Evolutionary conservation across 2,113 vertebrate species (phyloP).

Genomic region (Forbesichthys agassizii): DNA sequence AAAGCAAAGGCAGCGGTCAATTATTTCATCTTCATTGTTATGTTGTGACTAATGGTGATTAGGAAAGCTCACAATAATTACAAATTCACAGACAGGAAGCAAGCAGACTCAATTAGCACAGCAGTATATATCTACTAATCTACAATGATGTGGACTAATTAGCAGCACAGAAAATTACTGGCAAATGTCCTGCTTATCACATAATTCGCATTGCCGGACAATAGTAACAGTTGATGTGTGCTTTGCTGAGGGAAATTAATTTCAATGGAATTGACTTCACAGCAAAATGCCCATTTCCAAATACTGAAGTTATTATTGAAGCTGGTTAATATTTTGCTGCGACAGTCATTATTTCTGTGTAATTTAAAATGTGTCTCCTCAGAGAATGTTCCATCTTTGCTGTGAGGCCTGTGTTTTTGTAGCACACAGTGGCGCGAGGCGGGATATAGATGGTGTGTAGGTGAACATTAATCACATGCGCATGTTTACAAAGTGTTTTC

Average conservation of each 20-base stretch:
- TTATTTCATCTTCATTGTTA: constrained; percentile 59
- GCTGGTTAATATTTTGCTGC: constrained; percentile 41
- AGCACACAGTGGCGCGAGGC: constrained; percentile 35
- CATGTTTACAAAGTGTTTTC: constrained; percentile 61
- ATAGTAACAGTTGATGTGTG: constrained; percentile 30
- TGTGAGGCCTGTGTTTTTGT: constrained; percentile 32
- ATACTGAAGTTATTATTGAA: constrained; percentile 39
- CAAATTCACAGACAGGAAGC: constrained; percentile 54
- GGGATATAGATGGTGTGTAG: constrained; percentile 51
- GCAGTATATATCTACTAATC: constrained; percentile 63
- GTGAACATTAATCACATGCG: constrained; percentile 65
- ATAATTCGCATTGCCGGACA: constrained; percentile 50
- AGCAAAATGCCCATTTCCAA: constrained; percentile 23
- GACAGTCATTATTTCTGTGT: constrained; percentile 27
- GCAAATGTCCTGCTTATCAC: constrained; percentile 54
- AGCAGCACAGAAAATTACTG: constrained; percentile 46
- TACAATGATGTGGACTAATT: constrained; percentile 55
- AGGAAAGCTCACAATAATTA: constrained; percentile 59
- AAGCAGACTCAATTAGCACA: constrained; percentile 60
- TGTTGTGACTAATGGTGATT: constrained; percentile 65
- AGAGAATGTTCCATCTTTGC: constrained; percentile 43
- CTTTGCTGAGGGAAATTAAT: constrained; percentile 39
- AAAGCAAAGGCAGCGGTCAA: constrained; percentile 50
- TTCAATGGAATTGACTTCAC: constrained; percentile 6
- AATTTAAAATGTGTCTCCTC: constrained; percentile 46